phyloP scores from a whole-genome alignment of 1,140 invertebrate species.

The Plutomurus gul region DNA sequence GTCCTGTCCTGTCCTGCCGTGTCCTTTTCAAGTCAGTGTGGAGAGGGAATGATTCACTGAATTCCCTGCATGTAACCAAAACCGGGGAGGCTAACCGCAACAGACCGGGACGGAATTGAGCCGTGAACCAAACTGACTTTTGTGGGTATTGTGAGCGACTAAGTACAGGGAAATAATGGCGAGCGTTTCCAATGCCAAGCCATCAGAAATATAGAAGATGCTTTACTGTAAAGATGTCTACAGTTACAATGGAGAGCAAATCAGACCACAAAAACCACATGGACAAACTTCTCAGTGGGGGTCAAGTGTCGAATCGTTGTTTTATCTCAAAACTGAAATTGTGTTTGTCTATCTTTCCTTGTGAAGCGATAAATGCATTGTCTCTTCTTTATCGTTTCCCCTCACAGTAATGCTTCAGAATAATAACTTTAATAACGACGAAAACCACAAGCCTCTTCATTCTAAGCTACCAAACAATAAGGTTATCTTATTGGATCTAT shows the following conservation, averaged over 20 bases:
- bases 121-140: conserved; percentile 6
- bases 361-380: neutral
- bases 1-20: neutral
- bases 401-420: neutral
- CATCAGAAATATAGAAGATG: neutral
- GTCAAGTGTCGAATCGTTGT: conserved; percentile 38
- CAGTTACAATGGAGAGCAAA: neutral
- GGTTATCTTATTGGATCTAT: too few species aligned
- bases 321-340: conserved; percentile 35
- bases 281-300: conserved; percentile 33
- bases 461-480: too few species aligned
- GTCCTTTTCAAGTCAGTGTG: neutral
- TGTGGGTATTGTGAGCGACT: neutral
- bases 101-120: conserved; percentile 19
- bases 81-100: conserved; percentile 11
- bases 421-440: neutral
- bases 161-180: neutral
- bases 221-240: neutral
- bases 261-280: conserved; percentile 5
- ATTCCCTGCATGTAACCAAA: conserved; percentile 18
- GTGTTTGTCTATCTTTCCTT: conserved; percentile 19
- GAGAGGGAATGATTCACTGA: neutral
- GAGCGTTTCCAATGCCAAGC: neutral
- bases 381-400: neutral
- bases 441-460: neutral